Evolutionary conservation across 2,797 vertebrate species (phyloP).

Genomic region (Spheniscus humboldti): DNA sequence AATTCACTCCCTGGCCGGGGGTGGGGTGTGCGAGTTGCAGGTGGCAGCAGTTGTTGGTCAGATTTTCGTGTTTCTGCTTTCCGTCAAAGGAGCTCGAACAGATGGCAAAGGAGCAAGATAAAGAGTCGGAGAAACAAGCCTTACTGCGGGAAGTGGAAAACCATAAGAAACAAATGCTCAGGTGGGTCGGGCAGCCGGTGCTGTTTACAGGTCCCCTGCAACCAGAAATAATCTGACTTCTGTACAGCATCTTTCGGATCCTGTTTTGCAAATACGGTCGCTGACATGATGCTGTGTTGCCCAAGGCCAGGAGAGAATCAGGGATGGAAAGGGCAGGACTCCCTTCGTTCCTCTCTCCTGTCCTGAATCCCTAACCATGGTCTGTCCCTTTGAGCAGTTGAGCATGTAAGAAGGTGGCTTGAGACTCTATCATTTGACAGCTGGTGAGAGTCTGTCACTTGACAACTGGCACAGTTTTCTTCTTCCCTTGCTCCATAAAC

Average conservation of each 20-base stretch:
- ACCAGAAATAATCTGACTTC: fast-evolving
- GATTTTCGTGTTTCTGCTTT: neutral
- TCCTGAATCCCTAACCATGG: too few species aligned
- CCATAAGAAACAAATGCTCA: slow-evolving; percentile 93
- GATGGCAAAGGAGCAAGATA: slow-evolving; percentile 92
- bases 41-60: neutral
- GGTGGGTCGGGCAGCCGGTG: slow-evolving; percentile 71
- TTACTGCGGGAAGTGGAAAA: slow-evolving; percentile 85
- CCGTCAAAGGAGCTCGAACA: slow-evolving; percentile 87
- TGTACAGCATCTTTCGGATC: fast-evolving
- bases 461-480: neutral
- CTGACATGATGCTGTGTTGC: neutral
- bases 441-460: neutral
- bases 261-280: fast-evolving
- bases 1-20: fast-evolving
- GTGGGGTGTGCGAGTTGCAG: neutral
- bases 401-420: neutral
- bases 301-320: neutral
- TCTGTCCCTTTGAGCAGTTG: neutral
- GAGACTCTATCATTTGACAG: neutral
- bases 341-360: neutral
- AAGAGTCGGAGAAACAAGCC: slow-evolving; percentile 87
- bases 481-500: neutral
- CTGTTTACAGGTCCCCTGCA: neutral
- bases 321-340: neutral